Base-by-base conservation (phyloP, 2,797 vertebrate genomes). In the Parotocinclus haroldoi region DNA sequence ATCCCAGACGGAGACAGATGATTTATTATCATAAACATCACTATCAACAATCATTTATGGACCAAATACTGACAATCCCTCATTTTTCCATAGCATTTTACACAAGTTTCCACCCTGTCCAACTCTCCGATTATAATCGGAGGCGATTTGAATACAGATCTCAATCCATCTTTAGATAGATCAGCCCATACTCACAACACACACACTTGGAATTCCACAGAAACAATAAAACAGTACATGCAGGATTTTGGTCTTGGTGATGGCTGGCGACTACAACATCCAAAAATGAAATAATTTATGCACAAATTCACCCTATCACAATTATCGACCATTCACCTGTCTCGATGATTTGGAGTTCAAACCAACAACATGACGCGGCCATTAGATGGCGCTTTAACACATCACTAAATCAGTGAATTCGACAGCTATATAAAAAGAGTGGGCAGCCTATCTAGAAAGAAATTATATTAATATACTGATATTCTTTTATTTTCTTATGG, bases 31-130 rank as follows among this genome's bases (percentile, higher is more conserved):
- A 63, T 49, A 46, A 48, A 48, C 44, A 62, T 18, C 7, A 18
- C 14, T 12, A 48, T 39, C n/a, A 50, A 14, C 14, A 39, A 39
- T n/a, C n/a, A n/a, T n/a, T n/a, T n/a, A n/a, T n/a, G n/a, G 45
- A 62, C 48, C 49, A 51, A 63, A 42, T n/a, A 52, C 16, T 40
- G 36, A 42, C 14, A 10, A 63, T 13, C 6, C 37, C 13, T 51
- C 37, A 36, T 18, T 51, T 6, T 37, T 48, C 14, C 9, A 48
- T 37, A 46, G 3, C 3, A 36, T 36, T 14, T 60, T 10, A n/a
- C 1, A 0, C 44, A 7, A 19, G 16, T 37, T 36, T 27, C 3
- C 1, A n/a, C 7, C 11, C 0, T 17, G 10, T 59, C 9, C 7
- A 5, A 59, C 18, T 50, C 36, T 10, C 7, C 11, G 40, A 7